Percentiles rank a stretch among this genome's conserved stretches.
These are phyloP conservation scores for Fragum whitleyi DNA, from an alignment of 2,888 invertebrate genomes.

Conservation along the genomic window DNA sequence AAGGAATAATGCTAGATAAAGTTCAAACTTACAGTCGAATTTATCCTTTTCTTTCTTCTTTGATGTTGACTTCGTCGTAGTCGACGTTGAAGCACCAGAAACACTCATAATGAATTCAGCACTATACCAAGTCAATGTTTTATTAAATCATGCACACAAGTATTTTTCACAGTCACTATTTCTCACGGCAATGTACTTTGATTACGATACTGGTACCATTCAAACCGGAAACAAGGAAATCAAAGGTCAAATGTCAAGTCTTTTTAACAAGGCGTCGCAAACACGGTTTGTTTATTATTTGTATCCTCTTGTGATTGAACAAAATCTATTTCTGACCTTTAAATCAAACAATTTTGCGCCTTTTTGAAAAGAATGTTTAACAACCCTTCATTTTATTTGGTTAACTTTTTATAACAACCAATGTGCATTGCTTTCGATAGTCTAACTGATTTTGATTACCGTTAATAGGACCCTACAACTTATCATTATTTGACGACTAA, in stretches of 20 bases:
- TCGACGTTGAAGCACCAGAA: not conserved
- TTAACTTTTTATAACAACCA: too few relatives aligned
- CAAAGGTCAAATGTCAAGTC: constrained; percentile 9
- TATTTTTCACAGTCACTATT: not conserved
- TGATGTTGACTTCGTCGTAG: not conserved
- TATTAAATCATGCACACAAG: too few relatives aligned
- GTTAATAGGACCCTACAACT: too few relatives aligned
- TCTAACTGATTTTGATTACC: too few relatives aligned
- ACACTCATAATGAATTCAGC: not conserved
- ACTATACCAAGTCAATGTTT: not conserved
- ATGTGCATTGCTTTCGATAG: too few relatives aligned
- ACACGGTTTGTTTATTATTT: not conserved
- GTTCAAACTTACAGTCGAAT: constrained; percentile 49
- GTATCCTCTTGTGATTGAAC: not conserved
- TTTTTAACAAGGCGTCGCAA: not conserved
- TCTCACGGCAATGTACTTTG: not conserved
- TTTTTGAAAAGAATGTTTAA: not conserved
- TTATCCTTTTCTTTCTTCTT: constrained; percentile 45
- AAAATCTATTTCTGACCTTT: not conserved
- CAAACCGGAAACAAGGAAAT: not conserved
- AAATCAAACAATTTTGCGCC: not conserved
- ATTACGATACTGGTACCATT: constrained; percentile 1
- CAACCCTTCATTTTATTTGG: not conserved
- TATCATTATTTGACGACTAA: too few relatives aligned
- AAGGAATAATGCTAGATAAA: too few relatives aligned